Percentiles rank a stretch among this genome's conserved stretches.
Evolutionary conservation across 2,888 invertebrate species (phyloP).

Genomic region (Deilephila porcellus): DNA sequence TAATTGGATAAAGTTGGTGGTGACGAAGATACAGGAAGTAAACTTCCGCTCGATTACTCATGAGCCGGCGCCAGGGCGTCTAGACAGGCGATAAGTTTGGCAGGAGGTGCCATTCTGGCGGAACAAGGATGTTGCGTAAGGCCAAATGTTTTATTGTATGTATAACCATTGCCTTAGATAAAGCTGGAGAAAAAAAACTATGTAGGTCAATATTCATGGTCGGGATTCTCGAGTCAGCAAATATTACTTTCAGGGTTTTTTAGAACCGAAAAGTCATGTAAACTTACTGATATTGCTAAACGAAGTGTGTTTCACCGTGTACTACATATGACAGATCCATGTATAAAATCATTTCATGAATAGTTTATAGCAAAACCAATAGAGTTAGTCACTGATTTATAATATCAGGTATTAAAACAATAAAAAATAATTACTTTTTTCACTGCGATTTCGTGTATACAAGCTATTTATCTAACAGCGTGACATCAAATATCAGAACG

Average conservation of each 20-base stretch:
- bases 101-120: slow-evolving; percentile 10
- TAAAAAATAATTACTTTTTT: neutral
- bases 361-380: too few species aligned
- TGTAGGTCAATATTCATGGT: neutral
- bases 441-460: neutral
- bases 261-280: too few species aligned
- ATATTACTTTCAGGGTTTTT: too few species aligned
- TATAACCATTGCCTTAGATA: too few species aligned
- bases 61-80: slow-evolving; percentile 25
- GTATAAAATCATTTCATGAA: too few species aligned
- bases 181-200: neutral
- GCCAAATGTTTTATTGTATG: neutral
- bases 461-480: slow-evolving; percentile 2
- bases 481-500: neutral
- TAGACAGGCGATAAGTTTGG: slow-evolving; percentile 34
- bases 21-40: slow-evolving; percentile 18
- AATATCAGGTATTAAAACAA: too few species aligned
- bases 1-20: neutral
- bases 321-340: too few species aligned
- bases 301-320: too few species aligned
- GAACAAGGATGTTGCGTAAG: slow-evolving; percentile 5
- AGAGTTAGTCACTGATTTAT: too few species aligned
- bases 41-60: slow-evolving; percentile 9
- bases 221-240: too few species aligned
- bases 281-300: too few species aligned